phyloP scores from a whole-genome alignment of 1,140 invertebrate species.

The Drosophila nebulosa region DNA sequence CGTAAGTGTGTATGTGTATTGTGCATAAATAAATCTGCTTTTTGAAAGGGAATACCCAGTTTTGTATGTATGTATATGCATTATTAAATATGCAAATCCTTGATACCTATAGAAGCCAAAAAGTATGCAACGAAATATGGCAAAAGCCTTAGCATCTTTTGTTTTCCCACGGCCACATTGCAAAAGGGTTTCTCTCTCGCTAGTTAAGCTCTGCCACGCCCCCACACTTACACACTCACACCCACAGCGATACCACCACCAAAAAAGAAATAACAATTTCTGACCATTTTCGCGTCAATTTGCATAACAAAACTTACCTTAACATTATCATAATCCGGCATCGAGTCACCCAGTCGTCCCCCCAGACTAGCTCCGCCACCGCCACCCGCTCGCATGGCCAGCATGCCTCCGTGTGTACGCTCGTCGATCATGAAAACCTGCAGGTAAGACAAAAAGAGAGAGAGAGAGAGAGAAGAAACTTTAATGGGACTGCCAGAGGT shows the following conservation, averaged over 20 bases:
- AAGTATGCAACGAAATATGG: constrained; percentile 51
- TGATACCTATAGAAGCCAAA: constrained; percentile 30
- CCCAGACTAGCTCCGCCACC: constrained; percentile 55
- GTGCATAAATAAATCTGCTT: constrained; percentile 51
- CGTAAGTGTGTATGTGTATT: neutral
- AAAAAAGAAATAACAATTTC: constrained; percentile 33
- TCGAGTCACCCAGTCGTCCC: constrained; percentile 79
- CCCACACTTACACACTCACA: neutral
- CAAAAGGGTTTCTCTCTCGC: constrained; percentile 9
- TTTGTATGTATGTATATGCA: constrained; percentile 32
- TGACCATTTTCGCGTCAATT: constrained; percentile 51
- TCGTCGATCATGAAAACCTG: constrained; percentile 81
- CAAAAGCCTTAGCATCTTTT: constrained; percentile 51
- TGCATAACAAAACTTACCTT: constrained; percentile 82
- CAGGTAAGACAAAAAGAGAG: neutral
- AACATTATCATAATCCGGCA: constrained; percentile 83
- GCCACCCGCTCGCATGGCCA: constrained; percentile 67
- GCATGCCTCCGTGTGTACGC: constrained; percentile 71
- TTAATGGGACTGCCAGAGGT: neutral
- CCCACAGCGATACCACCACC: neutral
- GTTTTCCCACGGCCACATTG: constrained; percentile 54
- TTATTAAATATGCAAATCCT: constrained; percentile 64
- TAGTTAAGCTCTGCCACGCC: constrained; percentile 41
- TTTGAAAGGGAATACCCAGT: constrained; percentile 45
- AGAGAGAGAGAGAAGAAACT: neutral